Conservation (phyloP, 2,888 invertebrate genomes). For the Pediacus dermestoides region DNA sequence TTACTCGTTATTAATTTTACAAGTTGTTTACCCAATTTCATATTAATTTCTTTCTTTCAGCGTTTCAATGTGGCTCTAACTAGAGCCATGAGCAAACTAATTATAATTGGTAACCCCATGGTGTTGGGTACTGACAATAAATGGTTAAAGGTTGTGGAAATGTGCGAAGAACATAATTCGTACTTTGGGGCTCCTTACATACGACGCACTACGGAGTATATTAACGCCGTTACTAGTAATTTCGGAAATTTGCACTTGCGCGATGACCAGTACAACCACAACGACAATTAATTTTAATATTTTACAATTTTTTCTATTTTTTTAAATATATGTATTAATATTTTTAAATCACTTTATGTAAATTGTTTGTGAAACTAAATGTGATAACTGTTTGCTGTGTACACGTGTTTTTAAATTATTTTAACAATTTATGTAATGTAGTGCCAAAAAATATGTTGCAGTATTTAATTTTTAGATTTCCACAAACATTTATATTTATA, state of each 20-base stretch:
- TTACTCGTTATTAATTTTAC: constrained; percentile 4
- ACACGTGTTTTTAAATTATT: too few relatives aligned
- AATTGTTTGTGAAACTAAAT: too few relatives aligned
- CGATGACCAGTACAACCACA: too few relatives aligned
- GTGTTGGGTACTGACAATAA: constrained; percentile 43
- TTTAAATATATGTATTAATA: too few relatives aligned
- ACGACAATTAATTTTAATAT: too few relatives aligned
- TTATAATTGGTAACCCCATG: constrained; percentile 57
- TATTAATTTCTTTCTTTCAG: constrained; percentile 45
- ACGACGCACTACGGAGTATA: constrained; percentile 19
- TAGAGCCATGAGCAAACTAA: constrained; percentile 67
- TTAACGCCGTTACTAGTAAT: constrained; percentile 11
- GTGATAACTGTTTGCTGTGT: too few relatives aligned
- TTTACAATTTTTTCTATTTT: too few relatives aligned
- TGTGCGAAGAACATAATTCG: constrained; percentile 40
- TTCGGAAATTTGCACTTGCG: constrained; percentile 5
- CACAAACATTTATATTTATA: too few relatives aligned
- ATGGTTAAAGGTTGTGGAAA: constrained; percentile 48
- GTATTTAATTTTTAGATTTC: too few relatives aligned
- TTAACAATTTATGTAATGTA: too few relatives aligned
- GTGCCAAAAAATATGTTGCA: too few relatives aligned
- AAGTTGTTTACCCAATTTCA: not conserved
- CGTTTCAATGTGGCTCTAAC: constrained; percentile 75
- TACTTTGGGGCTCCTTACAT: constrained; percentile 46
- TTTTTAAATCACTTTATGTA: too few relatives aligned